A percentile compares a stretch with the other conserved stretches of the same genome.
Evolutionary conservation across 2,113 vertebrate genomes (phyloP).

Genomic region (Antechinus flavipes): DNA sequence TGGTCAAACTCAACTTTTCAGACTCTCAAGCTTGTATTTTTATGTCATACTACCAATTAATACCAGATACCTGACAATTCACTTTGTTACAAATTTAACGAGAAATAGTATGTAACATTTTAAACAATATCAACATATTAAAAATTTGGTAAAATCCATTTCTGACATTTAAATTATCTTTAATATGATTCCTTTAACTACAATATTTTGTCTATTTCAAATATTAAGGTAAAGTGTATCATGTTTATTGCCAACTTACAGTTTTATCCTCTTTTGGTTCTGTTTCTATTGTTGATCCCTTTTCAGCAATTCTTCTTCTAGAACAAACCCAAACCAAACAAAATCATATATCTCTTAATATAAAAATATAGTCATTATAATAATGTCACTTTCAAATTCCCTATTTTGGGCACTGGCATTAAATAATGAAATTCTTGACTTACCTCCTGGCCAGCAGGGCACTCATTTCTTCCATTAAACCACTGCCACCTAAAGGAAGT

Average conservation of each 20-base stretch:
- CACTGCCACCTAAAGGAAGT: constrained; percentile 91
- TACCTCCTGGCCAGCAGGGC: constrained; percentile 98
- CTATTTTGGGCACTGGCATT: not conserved
- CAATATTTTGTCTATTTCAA: not conserved
- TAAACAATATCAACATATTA: too few species aligned
- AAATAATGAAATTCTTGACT: constrained; percentile 41
- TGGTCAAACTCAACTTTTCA: not conserved
- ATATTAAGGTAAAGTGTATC: not conserved
- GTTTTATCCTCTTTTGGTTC: constrained; percentile 93
- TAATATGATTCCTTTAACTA: not conserved
- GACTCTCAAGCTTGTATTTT: not conserved
- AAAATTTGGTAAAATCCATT: not conserved
- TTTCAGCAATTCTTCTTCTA: constrained; percentile 99
- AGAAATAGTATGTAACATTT: not conserved
- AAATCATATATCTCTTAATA: constrained; percentile 30
- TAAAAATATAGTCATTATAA: not conserved
- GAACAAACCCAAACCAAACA: constrained; percentile 58
- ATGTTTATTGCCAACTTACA: constrained; percentile 85
- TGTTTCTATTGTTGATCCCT: constrained; percentile 93
- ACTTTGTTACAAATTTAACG: not conserved
- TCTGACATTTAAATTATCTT: not conserved
- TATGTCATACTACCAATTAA: not conserved
- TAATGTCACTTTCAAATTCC: not conserved
- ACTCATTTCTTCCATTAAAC: constrained; percentile 99
- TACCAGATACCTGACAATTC: not conserved